Evolutionary conservation across 2,797 vertebrate genomes (phyloP).

Genomic region (Staurois parvus): DNA sequence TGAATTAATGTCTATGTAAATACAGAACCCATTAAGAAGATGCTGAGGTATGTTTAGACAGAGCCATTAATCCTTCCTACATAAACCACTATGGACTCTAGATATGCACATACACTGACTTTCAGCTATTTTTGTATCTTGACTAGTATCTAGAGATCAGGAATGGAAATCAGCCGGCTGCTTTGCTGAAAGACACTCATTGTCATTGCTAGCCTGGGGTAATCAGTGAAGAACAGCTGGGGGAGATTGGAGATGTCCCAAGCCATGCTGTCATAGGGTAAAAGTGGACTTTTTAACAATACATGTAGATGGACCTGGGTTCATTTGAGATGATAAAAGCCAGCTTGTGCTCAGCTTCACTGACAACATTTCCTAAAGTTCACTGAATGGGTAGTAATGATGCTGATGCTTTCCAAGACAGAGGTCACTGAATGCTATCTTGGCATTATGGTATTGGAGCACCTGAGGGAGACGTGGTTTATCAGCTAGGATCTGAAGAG

Average conservation of each 20-base stretch:
- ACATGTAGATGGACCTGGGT: neutral
- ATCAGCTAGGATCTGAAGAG: neutral
- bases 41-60: neutral
- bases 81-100: neutral
- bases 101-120: neutral
- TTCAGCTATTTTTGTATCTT: neutral
- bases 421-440: neutral
- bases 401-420: conserved; percentile 1
- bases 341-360: neutral
- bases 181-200: neutral
- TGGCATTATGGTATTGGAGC: conserved; percentile 26
- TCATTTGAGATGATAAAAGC: conserved; percentile 14
- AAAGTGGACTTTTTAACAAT: neutral
- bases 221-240: conserved; percentile 19
- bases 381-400: conserved; percentile 11
- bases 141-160: neutral
- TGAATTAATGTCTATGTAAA: too few relatives aligned
- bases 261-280: neutral
- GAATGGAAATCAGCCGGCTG: neutral
- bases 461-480: conserved; percentile 20
- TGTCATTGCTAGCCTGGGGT: neutral
- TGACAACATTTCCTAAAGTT: neutral
- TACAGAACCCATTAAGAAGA: neutral
- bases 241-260: neutral
- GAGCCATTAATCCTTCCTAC: neutral